Base-by-base conservation (phyloP, 2,113 vertebrate species). In the Scortum barcoo region DNA sequence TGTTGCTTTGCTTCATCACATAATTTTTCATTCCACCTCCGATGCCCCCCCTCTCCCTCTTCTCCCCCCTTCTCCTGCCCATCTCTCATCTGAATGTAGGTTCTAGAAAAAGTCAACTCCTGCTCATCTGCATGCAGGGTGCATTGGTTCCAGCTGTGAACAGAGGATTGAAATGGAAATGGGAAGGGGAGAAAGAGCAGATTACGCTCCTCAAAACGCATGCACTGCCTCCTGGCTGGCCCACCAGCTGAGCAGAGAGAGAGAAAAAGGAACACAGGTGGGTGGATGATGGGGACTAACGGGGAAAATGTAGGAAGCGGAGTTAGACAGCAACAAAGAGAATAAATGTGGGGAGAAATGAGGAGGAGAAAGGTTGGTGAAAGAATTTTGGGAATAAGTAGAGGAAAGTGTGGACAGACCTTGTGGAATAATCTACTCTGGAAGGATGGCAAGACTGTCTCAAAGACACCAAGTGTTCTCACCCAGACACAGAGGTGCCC, bases 101-200 rank as follows among this genome's bases (percentile, higher is more conserved):
- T 72, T 80, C 51, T 12, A 14, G 40, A 78, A 79, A 72, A 77
- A 83, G 73, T 82, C 78, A 76, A 79, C 72, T 80, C 71, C 22
- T 54, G 74, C 86, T 94, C 88, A 93, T 95, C 93, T 92, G 76
- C 85, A 95, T 94, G 93, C 92, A 78, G 76, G 88, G 85, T 57
- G 66, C 71, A 79, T 76, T 63, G 71, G 85, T 80, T 94, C 93
- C 94, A 94, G 91, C 95, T 94, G 94, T 92, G 93, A 93, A 86
- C 67, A n/a, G 73, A 77, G 88, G 88, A 95, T 93, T 94, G 89
- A 95, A 95, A 95, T 95, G 94, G 92, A 94, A 95, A 94, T 94
- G 61, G 85, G 79, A 88, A 80, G 75, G 56, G 78, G 60, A 76
- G 63, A 83, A 87, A 82, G 81, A 88, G 82, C 75, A 90, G 88